These are phyloP conservation scores for Pyrocoelia pectoralis DNA, from an alignment of 2,888 invertebrate genomes.

Conservation along the genomic window DNA sequence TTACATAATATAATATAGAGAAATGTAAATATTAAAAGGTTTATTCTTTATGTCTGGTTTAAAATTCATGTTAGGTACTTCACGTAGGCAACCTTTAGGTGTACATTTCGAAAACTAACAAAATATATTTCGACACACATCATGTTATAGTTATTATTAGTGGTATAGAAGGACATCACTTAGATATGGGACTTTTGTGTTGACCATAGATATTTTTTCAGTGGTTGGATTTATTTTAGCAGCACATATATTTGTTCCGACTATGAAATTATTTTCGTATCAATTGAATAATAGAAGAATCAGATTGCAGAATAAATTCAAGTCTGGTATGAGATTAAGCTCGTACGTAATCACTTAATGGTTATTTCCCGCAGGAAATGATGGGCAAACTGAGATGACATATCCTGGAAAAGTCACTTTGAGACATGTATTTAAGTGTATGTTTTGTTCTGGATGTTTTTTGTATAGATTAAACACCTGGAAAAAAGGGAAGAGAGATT, in stretches of 20 bases:
- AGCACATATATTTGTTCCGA: not conserved
- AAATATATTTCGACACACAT: no score
- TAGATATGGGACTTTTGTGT: no score
- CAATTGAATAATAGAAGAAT: not conserved
- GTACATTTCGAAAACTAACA: no score
- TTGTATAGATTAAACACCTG: no score
- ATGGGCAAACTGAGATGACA: not conserved
- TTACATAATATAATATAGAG: no score
- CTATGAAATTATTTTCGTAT: slow-evolving; percentile 13
- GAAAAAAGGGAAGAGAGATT: not conserved
- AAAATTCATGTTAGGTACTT: no score
- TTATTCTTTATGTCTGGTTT: no score
- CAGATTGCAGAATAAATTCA: not conserved
- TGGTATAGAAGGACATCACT: no score
- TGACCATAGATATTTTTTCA: no score
- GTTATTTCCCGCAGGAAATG: not conserved
- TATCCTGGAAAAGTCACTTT: not conserved
- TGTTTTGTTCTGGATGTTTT: not conserved
- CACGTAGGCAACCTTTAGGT: no score
- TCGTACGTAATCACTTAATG: not conserved
- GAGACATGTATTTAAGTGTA: not conserved
- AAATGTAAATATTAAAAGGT: no score
- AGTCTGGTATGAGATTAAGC: not conserved
- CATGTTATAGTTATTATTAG: no score
- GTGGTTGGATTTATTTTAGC: slow-evolving; percentile 1